A percentile compares a stretch with the other conserved stretches of the same genome.
Conservation (phyloP, 2,797 vertebrate genomes). For the Fistularia commersonii region DNA sequence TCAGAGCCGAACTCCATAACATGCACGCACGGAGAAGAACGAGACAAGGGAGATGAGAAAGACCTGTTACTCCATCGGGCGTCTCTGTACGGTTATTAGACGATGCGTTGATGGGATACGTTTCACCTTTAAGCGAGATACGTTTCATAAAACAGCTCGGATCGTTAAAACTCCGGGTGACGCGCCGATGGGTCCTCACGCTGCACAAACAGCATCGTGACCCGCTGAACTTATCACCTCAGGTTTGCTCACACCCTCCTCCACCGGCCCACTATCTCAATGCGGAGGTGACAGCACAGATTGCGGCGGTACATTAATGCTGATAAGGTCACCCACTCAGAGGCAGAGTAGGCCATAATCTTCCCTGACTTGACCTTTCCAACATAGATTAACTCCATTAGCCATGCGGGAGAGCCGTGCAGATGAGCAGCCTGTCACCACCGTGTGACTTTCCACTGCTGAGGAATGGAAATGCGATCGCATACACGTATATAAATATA, state of each 20-base stretch:
- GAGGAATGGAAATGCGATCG: conserved; percentile 18
- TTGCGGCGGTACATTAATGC: conserved; percentile 31
- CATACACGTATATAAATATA: conserved; percentile 4
- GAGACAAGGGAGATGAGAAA: too few species aligned
- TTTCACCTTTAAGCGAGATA: too few species aligned
- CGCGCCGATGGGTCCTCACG: background rate
- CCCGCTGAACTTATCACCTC: conserved; percentile 4
- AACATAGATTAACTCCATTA: conserved; percentile 58
- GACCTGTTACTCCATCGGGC: too few species aligned
- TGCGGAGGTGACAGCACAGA: background rate
- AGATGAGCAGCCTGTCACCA: conserved; percentile 31
- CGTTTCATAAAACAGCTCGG: too few species aligned
- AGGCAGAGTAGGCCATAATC: conserved; percentile 46
- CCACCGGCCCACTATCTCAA: background rate
- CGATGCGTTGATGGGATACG: too few species aligned
- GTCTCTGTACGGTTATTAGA: too few species aligned
- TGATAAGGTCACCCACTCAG: conserved; percentile 63
- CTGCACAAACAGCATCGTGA: background rate
- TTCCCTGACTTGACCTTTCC: conserved; percentile 58
- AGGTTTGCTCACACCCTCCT: background rate
- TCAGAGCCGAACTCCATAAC: too few species aligned
- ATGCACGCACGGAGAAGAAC: too few species aligned
- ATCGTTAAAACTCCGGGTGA: too few species aligned
- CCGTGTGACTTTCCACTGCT: conserved; percentile 15
- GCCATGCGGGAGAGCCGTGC: conserved; percentile 25